Evolutionary conservation across 2,888 invertebrate genomes (phyloP).

Genomic region (Drosophila birchii): DNA sequence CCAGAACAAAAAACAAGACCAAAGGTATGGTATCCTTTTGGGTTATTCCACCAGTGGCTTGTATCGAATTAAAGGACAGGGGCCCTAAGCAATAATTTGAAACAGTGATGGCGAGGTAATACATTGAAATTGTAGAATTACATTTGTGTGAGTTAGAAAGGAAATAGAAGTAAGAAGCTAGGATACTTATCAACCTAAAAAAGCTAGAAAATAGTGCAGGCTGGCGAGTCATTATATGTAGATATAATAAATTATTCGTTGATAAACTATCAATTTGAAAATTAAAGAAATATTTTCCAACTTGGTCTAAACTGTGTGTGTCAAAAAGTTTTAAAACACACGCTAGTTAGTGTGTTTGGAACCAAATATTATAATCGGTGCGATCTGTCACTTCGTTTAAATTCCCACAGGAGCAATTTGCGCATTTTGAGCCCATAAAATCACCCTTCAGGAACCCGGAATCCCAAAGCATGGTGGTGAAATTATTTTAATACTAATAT

Average conservation of each 20-base stretch:
- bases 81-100: neutral
- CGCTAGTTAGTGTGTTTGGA: too few relatives aligned
- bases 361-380: neutral
- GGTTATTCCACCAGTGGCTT: neutral
- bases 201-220: too few relatives aligned
- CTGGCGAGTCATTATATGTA: too few relatives aligned
- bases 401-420: neutral
- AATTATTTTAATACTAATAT: too few relatives aligned
- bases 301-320: too few relatives aligned
- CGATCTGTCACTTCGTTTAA: neutral
- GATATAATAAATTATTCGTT: neutral
- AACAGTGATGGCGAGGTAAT: neutral
- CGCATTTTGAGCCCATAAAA: too few relatives aligned
- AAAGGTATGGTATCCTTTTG: conserved; percentile 11
- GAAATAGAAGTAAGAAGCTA: neutral
- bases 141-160: neutral
- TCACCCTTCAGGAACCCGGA: too few relatives aligned
- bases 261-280: neutral
- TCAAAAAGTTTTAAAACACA: too few relatives aligned
- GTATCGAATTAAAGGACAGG: neutral
- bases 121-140: neutral
- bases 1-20: neutral
- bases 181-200: neutral
- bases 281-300: neutral
- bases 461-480: too few relatives aligned